phyloP scores from a whole-genome alignment of 2,113 vertebrate genomes.

The Callorhinus ursinus region DNA sequence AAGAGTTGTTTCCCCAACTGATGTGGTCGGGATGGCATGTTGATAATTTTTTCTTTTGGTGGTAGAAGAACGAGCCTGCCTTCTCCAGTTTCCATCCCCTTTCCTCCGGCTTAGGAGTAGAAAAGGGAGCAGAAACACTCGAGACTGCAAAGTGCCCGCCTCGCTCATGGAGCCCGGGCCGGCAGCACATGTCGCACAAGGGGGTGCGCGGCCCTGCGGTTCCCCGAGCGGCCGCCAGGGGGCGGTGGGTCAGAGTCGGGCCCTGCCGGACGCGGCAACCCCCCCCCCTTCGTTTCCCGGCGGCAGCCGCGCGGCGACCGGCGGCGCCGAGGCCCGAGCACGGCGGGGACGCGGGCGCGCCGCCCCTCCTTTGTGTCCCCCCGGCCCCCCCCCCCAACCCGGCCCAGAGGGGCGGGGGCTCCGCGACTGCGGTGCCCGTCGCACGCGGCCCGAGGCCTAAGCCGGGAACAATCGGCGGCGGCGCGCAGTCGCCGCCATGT shows the following conservation, averaged over 20 bases:
- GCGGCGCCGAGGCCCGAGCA: slow-evolving; percentile 26
- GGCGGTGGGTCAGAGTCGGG: slow-evolving; percentile 75
- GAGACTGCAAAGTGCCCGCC: slow-evolving; percentile 74
- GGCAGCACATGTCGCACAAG: slow-evolving; percentile 83
- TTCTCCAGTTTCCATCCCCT: not conserved
- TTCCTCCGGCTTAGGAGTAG: not conserved
- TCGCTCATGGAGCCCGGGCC: slow-evolving; percentile 79
- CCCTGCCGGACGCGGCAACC: slow-evolving; percentile 72
- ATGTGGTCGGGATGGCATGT: not conserved
- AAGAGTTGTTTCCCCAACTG: slow-evolving; percentile 75
- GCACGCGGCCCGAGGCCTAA: slow-evolving; percentile 90
- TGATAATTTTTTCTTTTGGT: not conserved
- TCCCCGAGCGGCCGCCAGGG: slow-evolving; percentile 63
- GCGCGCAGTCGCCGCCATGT: slow-evolving; percentile 88
- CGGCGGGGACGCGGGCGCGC: slow-evolving; percentile 72
- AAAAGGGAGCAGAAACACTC: not conserved
- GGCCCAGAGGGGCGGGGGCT: slow-evolving; percentile 78
- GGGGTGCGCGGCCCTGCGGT: slow-evolving; percentile 61
- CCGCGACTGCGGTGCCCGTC: slow-evolving; percentile 78
- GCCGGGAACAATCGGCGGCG: slow-evolving; percentile 86
- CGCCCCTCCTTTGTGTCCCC: slow-evolving; percentile 88
- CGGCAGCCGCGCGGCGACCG: slow-evolving; percentile 69
- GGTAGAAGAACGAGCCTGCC: not conserved
- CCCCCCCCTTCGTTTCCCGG: slow-evolving; percentile 55
- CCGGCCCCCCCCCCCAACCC: slow-evolving; percentile 77